Base-by-base conservation (phyloP, 2,888 invertebrate genomes). In the Antheraea assamensis region DNA sequence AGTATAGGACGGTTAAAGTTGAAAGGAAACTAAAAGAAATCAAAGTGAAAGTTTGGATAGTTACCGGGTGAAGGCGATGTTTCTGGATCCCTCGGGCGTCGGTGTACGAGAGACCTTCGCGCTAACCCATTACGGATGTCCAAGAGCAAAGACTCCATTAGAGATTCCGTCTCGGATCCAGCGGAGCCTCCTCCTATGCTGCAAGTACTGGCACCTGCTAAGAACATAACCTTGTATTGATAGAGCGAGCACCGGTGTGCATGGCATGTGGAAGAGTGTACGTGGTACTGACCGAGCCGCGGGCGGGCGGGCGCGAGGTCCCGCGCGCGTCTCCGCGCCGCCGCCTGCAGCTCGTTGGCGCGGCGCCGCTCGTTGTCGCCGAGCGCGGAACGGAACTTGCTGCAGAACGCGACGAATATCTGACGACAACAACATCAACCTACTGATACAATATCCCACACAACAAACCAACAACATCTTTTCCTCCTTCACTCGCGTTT, bases 301-400 rank as follows among this genome's bases (percentile, higher is more conserved):
- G 85, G 78, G 55, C 87, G 84, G 3, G 80, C 76, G 2, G 86
- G 81, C 1, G 90, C 86, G 1, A 85, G 75, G 71, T 91, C 92
- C 80, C 98, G 96, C 74, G 96, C 96, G 70, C 97, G 95, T 2
- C 88, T 76, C 72, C 98, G 92, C 1, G 97, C 96, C 72, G 96
- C 97, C 0, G 98, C 98, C 88, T 98, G 98, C 87, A 98, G 98
- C 87, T 99, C 98, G 85, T 97, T 97, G 42, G 97, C 95, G 74
- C 96, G 95, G 7, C 99, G 95, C 66, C 98, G 95, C 84, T 97
- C 97, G 90, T 99, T 99, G 87, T 99, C 99, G 75, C 96, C 93
- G 19, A 97, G 96, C 0, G 98, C 98, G 79, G 97, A 96, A 74
- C 96, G 96, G 92, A 98, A 98, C 91, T 98, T 97, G 77, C 96